Conservation (phyloP, 2,113 vertebrate species). For the Channa argus region DNA sequence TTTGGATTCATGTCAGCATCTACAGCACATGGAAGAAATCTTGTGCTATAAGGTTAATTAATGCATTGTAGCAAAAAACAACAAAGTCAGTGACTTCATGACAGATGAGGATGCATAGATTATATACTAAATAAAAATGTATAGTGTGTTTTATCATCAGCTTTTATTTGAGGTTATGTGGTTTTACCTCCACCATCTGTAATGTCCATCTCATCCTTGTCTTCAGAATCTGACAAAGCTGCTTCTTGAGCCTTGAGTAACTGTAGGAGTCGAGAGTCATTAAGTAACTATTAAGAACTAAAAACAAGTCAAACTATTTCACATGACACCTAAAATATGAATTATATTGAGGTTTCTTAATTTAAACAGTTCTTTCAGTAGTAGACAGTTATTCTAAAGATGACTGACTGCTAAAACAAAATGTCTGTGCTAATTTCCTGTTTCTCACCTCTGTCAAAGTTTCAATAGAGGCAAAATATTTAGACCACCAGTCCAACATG, state of each 20-base stretch:
- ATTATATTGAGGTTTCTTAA: no score
- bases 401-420: neutral
- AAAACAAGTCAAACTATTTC: neutral
- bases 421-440: neutral
- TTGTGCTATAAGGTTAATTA: constrained; percentile 34
- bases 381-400: no score
- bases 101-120: constrained; percentile 1
- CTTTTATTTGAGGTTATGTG: neutral
- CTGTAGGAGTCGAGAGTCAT: constrained; percentile 35
- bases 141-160: neutral
- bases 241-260: constrained; percentile 88
- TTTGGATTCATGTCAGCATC: constrained; percentile 70
- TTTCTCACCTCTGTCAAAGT: constrained; percentile 91
- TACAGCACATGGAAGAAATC: constrained; percentile 35
- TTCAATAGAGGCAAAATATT: constrained; percentile 97
- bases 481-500: constrained; percentile 99
- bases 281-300: neutral
- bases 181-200: constrained; percentile 74
- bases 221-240: constrained; percentile 88
- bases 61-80: constrained; percentile 43
- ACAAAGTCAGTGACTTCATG: constrained; percentile 39
- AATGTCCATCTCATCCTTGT: constrained; percentile 91
- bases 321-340: neutral
- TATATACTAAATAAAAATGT: neutral
- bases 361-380: no score